Evolutionary conservation across 2,797 vertebrate genomes (phyloP).

Genomic region (Lophotriccus pileatus): DNA sequence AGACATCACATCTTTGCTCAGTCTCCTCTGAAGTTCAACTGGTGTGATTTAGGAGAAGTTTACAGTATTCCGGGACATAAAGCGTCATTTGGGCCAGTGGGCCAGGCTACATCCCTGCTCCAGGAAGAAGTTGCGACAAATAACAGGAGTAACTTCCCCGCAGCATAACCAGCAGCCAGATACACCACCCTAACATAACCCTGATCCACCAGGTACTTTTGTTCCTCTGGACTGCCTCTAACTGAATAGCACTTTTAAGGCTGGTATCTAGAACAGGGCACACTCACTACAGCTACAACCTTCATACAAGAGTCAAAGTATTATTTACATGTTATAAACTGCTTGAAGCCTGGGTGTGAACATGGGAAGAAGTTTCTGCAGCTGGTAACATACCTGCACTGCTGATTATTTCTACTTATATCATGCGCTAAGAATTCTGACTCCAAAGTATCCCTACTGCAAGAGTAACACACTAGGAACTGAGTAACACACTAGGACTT

Average conservation of each 20-base stretch:
- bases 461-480: neutral
- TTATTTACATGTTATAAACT: neutral
- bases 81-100: fast-evolving
- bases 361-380: neutral
- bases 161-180: neutral
- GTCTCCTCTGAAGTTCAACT: neutral
- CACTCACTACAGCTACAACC: neutral
- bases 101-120: neutral
- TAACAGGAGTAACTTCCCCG: fast-evolving
- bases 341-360: neutral
- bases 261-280: neutral
- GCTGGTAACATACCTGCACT: neutral
- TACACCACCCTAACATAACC: too few relatives aligned
- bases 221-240: neutral
- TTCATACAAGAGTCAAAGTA: neutral
- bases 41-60: neutral
- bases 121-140: fast-evolving
- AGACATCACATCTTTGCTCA: neutral
- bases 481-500: neutral
- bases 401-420: neutral
- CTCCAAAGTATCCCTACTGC: neutral
- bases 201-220: fast-evolving
- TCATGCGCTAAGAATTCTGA: neutral
- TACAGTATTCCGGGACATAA: neutral
- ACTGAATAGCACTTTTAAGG: neutral